Evolutionary conservation across 2,888 invertebrate species (phyloP).

Genomic region (Mactromeris polynyma): DNA sequence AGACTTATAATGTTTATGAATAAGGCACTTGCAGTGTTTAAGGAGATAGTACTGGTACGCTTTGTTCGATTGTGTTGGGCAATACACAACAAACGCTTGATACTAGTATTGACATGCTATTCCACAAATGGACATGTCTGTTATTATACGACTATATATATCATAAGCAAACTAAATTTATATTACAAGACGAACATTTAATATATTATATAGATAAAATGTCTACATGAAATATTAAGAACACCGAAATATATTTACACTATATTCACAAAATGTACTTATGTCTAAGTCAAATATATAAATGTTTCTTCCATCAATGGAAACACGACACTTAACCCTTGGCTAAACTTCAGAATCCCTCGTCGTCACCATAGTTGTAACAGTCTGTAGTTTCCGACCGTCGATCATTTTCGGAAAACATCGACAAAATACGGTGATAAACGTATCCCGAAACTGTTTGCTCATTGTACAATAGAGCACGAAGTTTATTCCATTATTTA

Average conservation of each 20-base stretch:
- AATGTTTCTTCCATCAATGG: not conserved
- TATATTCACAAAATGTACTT: conserved; percentile 4
- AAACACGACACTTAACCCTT: not conserved
- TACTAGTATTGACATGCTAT: not conserved
- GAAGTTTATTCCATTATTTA: conserved; percentile 97
- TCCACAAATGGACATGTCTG: not conserved
- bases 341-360: conserved; percentile 79
- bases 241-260: not conserved
- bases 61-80: not conserved
- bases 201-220: conserved; percentile 5
- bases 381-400: conserved; percentile 69
- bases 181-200: conserved; percentile 2
- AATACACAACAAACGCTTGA: not conserved
- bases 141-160: not conserved
- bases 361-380: conserved; percentile 75
- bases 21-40: not conserved
- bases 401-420: conserved; percentile 73
- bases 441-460: conserved; percentile 93
- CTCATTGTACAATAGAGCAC: conserved; percentile 98
- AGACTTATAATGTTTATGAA: not conserved
- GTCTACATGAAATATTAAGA: conserved; percentile 12
- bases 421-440: conserved; percentile 89
- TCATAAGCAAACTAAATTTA: not conserved
- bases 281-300: not conserved
- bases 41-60: not conserved